phyloP scores from a whole-genome alignment of 2,797 vertebrate genomes.

The Phyllotis vaccarum region DNA sequence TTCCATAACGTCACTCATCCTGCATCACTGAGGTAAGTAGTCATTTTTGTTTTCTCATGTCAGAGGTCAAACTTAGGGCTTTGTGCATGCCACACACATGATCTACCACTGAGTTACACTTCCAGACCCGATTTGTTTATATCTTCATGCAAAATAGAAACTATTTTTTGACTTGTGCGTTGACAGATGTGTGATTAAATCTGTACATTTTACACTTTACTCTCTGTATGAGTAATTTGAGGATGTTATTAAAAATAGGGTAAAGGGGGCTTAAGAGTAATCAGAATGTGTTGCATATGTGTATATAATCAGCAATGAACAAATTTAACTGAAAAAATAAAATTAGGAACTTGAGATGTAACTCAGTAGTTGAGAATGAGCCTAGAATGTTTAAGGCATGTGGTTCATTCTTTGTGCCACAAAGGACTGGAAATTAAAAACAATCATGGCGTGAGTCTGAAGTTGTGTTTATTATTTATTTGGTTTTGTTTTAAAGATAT shows the following conservation, averaged over 20 bases:
- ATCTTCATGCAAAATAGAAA: background rate
- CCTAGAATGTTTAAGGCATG: background rate
- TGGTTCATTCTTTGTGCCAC: background rate
- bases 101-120: background rate
- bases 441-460: background rate
- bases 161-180: background rate
- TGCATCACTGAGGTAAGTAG: constrained; percentile 42
- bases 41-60: background rate
- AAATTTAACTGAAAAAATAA: background rate
- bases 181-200: background rate
- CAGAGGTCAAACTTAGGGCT: background rate
- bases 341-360: background rate
- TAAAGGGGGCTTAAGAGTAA: background rate
- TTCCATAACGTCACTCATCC: background rate
- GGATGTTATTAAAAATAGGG: background rate
- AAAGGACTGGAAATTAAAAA: background rate
- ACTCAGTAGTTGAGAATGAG: background rate
- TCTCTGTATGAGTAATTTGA: background rate
- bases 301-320: too few species aligned
- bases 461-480: background rate
- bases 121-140: background rate
- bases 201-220: background rate
- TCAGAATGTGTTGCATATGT: background rate
- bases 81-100: too few species aligned
- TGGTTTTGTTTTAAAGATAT: background rate